Conservation (phyloP, 2,888 invertebrate genomes). For the Pammene fasciana region DNA sequence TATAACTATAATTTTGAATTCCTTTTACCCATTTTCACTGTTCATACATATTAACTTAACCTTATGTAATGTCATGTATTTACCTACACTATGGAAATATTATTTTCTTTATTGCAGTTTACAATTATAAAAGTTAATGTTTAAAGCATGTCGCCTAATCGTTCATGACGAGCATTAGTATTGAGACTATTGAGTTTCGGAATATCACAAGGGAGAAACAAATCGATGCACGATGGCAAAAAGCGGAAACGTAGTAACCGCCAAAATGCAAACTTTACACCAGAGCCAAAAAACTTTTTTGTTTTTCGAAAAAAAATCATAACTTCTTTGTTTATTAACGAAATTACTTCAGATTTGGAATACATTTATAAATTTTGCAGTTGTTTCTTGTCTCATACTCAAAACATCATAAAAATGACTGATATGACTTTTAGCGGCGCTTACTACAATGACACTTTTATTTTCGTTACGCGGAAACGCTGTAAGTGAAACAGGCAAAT, state of each 20-base stretch:
- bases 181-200: too few species aligned
- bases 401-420: neutral
- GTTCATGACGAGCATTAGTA: too few species aligned
- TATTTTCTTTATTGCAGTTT: too few species aligned
- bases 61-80: too few species aligned
- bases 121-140: too few species aligned
- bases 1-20: too few species aligned
- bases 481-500: neutral
- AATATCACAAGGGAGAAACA: too few species aligned
- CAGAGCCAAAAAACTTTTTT: neutral
- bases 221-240: constrained; percentile 10
- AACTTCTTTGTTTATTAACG: neutral
- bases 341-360: neutral
- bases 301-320: neutral
- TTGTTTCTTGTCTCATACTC: neutral
- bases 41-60: too few species aligned
- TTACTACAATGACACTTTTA: neutral
- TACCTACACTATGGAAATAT: too few species aligned
- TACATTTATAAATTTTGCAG: neutral
- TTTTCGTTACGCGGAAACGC: constrained; percentile 3
- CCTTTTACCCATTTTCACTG: too few species aligned
- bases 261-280: constrained; percentile 10
- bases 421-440: too few species aligned
- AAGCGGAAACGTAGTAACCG: neutral
- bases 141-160: too few species aligned